phyloP scores from a whole-genome alignment of 2,797 vertebrate species.

The Carcharodon carcharias region DNA sequence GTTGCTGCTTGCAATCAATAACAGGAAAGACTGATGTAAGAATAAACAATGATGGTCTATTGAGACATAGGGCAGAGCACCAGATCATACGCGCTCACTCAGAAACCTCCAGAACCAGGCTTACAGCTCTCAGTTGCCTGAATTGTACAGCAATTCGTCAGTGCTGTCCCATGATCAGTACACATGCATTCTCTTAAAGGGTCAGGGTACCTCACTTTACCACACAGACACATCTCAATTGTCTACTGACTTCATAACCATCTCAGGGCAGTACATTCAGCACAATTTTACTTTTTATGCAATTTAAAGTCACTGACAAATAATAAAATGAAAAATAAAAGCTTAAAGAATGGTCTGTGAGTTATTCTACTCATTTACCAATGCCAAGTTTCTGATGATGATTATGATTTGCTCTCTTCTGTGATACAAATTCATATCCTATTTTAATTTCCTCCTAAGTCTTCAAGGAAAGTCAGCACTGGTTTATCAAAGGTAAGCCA shows the following conservation, averaged over 20 bases:
- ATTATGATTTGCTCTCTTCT: not conserved
- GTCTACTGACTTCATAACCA: not conserved
- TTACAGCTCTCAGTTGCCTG: no score
- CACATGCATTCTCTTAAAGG: no score
- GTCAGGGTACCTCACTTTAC: no score
- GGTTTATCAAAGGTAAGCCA: not conserved
- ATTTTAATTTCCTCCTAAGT: not conserved
- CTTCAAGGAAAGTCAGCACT: not conserved
- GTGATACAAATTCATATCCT: not conserved
- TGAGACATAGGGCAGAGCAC: no score
- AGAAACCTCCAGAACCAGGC: no score
- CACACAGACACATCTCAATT: not conserved
- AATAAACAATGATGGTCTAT: no score
- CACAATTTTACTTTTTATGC: not conserved
- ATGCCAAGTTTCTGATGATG: constrained; percentile 6
- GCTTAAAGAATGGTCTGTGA: not conserved
- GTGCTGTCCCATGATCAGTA: no score
- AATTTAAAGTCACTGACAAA: not conserved
- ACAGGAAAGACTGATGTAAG: no score
- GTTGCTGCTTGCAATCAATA: no score
- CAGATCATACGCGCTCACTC: no score
- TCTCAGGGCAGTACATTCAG: not conserved
- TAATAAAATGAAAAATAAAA: not conserved
- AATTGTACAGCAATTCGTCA: no score
- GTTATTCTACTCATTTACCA: not conserved